phyloP scores from a whole-genome alignment of 1,140 invertebrate genomes.

The Oncopeltus fasciatus region DNA sequence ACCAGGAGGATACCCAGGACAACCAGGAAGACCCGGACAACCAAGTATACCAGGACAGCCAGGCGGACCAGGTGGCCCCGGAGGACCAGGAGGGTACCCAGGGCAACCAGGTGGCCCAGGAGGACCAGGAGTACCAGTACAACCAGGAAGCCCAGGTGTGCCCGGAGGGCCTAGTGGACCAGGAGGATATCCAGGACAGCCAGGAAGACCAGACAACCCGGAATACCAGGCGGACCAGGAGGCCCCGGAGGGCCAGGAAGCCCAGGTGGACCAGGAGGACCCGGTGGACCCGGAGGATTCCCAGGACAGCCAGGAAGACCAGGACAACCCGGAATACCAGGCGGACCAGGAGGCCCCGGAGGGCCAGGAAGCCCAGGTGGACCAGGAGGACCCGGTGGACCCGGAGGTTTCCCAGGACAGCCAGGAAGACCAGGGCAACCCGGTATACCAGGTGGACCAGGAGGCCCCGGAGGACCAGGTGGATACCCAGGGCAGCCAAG shows the following conservation, averaged over 20 bases:
- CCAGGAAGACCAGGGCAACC: conserved; percentile 24
- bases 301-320: conserved; percentile 23
- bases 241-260: conserved; percentile 20
- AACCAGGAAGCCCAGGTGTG: conserved; percentile 18
- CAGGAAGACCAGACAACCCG: conserved; percentile 14
- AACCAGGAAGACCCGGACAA: conserved; percentile 20
- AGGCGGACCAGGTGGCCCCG: conserved; percentile 24
- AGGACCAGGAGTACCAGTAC: conserved; percentile 22
- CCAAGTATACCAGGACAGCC: conserved; percentile 28
- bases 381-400: conserved; percentile 19
- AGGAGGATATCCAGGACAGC: conserved; percentile 22
- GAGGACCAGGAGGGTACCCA: conserved; percentile 20
- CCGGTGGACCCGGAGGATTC: conserved; percentile 15
- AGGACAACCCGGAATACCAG: conserved; percentile 22
- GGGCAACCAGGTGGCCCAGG: conserved; percentile 24
- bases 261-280: conserved; percentile 30
- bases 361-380: conserved; percentile 23
- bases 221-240: conserved; percentile 20
- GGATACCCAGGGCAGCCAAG: conserved; percentile 19
- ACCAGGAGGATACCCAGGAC: conserved; percentile 22
- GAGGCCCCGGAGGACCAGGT: conserved; percentile 17
- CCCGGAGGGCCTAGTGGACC: conserved; percentile 23
- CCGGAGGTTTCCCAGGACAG: conserved; percentile 21
- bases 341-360: conserved; percentile 23
- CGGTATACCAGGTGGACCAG: conserved; percentile 21